Conservation (phyloP, 1,140 invertebrate species). For the Druon quercuslanigerum region DNA sequence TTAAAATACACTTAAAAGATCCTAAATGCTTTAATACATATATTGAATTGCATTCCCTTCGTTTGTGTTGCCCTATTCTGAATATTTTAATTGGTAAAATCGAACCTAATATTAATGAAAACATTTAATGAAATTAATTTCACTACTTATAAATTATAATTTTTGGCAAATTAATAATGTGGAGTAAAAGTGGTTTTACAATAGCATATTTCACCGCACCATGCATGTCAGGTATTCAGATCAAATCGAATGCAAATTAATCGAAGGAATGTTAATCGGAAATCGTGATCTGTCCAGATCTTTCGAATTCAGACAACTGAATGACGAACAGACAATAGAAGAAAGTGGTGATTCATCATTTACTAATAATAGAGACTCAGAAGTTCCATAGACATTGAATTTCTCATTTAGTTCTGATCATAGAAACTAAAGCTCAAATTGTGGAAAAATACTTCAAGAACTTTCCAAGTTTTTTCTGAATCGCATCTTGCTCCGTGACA, state of each 20-base stretch:
- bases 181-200: not conserved
- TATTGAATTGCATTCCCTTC: too few relatives aligned
- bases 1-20: too few relatives aligned
- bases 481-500: not conserved
- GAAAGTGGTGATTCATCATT: conserved; percentile 21
- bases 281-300: conserved; percentile 6
- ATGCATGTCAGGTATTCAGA: not conserved
- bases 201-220: not conserved
- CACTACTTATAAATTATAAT: too few relatives aligned
- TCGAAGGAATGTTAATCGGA: conserved; percentile 5
- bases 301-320: not conserved
- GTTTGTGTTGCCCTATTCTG: too few relatives aligned
- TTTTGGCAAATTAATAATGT: not conserved
- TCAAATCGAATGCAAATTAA: conserved; percentile 23
- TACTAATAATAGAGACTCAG: not conserved
- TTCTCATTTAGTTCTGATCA: conserved; percentile 7
- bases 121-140: too few relatives aligned
- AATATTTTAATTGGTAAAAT: too few relatives aligned
- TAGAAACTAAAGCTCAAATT: not conserved
- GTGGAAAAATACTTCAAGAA: conserved; percentile 19
- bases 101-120: too few relatives aligned
- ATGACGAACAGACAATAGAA: conserved; percentile 10
- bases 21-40: too few relatives aligned
- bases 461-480: not conserved
- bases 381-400: not conserved